Percentiles rank a stretch among this genome's conserved stretches.
Evolutionary conservation across 1,140 invertebrate species (phyloP).

Genomic region (Pogonomyrmex californicus): DNA sequence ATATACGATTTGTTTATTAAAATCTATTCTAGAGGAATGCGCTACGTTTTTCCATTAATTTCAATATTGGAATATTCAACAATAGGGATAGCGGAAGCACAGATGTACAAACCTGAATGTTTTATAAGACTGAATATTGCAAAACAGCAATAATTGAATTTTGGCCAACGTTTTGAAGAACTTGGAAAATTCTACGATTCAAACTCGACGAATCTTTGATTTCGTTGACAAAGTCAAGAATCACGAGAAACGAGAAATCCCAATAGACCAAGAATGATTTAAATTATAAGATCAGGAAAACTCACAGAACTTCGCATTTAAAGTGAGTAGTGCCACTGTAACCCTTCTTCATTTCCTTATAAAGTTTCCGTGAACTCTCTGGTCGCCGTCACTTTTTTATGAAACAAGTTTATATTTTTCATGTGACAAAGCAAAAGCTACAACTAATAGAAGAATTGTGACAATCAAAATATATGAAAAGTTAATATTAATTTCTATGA

Average conservation of each 20-base stretch:
- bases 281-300: conserved; percentile 55
- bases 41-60: neutral
- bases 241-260: conserved; percentile 15
- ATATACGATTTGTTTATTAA: neutral
- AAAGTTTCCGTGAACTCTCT: conserved; percentile 30
- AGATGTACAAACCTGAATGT: neutral
- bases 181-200: conserved; percentile 19
- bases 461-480: neutral
- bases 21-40: neutral
- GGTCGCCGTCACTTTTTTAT: neutral
- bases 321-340: neutral
- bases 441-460: neutral
- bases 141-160: conserved; percentile 25
- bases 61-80: neutral
- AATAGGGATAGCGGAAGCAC: neutral
- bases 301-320: conserved; percentile 34
- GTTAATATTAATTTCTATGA: neutral
- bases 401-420: conserved; percentile 1
- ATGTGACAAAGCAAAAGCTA: neutral
- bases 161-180: neutral
- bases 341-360: conserved; percentile 13
- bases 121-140: neutral
- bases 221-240: conserved; percentile 11
- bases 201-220: conserved; percentile 51
- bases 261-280: conserved; percentile 42